Percentiles rank a stretch among this genome's conserved stretches.
These are phyloP conservation scores for Atta colombica DNA, from an alignment of 1,140 invertebrate genomes.

Conservation along the genomic window DNA sequence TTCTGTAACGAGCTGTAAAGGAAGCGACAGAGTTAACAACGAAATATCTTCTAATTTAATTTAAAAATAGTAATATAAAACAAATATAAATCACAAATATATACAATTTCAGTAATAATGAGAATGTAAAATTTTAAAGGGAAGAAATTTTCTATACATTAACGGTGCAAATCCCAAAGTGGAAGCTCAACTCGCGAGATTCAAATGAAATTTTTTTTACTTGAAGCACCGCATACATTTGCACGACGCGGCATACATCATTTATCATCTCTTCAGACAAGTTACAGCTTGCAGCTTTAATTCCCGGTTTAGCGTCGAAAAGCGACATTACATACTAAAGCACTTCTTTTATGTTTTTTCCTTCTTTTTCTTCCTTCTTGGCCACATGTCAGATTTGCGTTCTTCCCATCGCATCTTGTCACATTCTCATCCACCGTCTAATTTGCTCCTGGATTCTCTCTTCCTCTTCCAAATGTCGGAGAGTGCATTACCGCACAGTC, in stretches of 20 bases:
- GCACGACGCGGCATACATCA: slow-evolving; percentile 38
- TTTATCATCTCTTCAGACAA: slow-evolving; percentile 36
- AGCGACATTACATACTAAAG: slow-evolving; percentile 13
- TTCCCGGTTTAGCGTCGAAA: slow-evolving; percentile 33
- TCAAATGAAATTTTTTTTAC: slow-evolving; percentile 19
- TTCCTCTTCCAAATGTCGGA: slow-evolving; percentile 21
- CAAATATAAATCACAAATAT: neutral
- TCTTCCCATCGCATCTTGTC: neutral
- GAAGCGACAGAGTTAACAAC: neutral
- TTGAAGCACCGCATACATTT: neutral
- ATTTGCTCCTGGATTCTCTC: slow-evolving; percentile 33
- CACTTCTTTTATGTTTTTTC: neutral
- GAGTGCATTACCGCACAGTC: slow-evolving; percentile 39
- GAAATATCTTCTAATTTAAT: neutral
- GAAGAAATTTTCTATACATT: neutral
- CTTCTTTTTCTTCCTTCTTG: neutral
- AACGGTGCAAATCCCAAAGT: slow-evolving; percentile 6
- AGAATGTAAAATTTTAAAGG: neutral
- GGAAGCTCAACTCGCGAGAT: neutral
- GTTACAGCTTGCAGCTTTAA: slow-evolving; percentile 43
- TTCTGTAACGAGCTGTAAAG: slow-evolving; percentile 1
- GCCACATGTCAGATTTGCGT: slow-evolving; percentile 1
- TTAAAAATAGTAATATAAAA: neutral
- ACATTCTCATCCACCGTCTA: neutral
- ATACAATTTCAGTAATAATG: neutral